These are phyloP conservation scores for Caracal caracal DNA, from an alignment of 2,113 vertebrate species.

Conservation along the genomic window DNA sequence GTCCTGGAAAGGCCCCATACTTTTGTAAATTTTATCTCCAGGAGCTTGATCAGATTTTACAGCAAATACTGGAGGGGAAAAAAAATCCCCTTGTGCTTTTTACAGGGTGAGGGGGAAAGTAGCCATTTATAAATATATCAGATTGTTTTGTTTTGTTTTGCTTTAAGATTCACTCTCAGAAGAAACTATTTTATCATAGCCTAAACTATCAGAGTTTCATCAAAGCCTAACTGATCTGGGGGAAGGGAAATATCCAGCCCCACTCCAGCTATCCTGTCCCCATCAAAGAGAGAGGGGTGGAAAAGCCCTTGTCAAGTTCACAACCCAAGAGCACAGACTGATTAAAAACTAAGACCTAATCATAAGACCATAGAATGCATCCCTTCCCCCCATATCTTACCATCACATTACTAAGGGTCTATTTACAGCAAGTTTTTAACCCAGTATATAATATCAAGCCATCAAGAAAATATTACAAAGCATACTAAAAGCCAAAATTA, in stretches of 20 bases:
- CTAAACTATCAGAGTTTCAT: neutral
- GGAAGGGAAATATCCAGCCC: neutral
- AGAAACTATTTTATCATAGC: neutral
- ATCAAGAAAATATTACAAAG: neutral
- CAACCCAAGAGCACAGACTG: neutral
- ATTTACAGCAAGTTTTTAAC: neutral
- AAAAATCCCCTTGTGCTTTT: neutral
- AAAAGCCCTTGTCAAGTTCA: neutral
- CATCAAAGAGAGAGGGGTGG: neutral
- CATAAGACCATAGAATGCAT: neutral
- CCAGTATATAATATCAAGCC: neutral
- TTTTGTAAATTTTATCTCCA: neutral
- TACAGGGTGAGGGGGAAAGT: neutral
- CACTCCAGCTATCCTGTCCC: neutral
- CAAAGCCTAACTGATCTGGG: neutral
- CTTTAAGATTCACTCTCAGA: neutral
- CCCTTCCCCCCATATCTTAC: neutral
- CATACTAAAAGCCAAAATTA: neutral
- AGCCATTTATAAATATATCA: neutral
- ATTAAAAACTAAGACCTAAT: neutral
- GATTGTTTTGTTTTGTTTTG: neutral
- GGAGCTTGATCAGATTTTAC: neutral
- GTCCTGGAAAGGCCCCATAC: fast-evolving
- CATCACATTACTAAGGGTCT: neutral
- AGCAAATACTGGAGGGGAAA: neutral